These are phyloP conservation scores for Sarcophilus harrisii DNA, from an alignment of 2,797 vertebrate genomes.

Conservation along the genomic window DNA sequence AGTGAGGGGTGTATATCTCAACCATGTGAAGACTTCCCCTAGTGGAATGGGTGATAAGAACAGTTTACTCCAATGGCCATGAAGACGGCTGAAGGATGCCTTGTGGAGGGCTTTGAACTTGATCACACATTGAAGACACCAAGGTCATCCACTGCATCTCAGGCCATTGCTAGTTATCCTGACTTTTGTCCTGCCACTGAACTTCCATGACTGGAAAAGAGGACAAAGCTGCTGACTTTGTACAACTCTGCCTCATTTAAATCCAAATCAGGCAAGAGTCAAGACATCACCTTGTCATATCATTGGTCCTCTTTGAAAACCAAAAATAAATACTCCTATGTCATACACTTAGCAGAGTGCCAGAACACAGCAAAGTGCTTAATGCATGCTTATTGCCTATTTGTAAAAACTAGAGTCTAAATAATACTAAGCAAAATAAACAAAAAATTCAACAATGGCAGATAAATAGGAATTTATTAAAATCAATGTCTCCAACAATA, in stretches of 20 bases:
- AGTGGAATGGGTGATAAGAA: neutral
- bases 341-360: neutral
- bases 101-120: neutral
- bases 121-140: neutral
- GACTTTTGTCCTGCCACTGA: neutral
- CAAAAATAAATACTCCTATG: neutral
- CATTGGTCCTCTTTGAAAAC: neutral
- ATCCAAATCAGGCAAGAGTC: neutral
- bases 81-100: neutral
- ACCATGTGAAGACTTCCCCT: neutral
- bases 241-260: neutral
- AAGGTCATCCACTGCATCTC: neutral
- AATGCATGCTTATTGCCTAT: neutral
- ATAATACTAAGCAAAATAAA: neutral
- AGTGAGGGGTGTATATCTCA: neutral
- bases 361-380: neutral
- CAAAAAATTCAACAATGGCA: slow-evolving; percentile 68
- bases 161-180: neutral
- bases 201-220: neutral
- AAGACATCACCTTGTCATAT: neutral
- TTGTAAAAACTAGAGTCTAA: neutral
- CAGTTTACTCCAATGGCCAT: neutral
- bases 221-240: neutral
- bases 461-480: slow-evolving; percentile 84
- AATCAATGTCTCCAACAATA: slow-evolving; percentile 71